Evolutionary conservation across 2,113 vertebrate genomes (phyloP).

Genomic region (Corythornis madagascariensis): DNA sequence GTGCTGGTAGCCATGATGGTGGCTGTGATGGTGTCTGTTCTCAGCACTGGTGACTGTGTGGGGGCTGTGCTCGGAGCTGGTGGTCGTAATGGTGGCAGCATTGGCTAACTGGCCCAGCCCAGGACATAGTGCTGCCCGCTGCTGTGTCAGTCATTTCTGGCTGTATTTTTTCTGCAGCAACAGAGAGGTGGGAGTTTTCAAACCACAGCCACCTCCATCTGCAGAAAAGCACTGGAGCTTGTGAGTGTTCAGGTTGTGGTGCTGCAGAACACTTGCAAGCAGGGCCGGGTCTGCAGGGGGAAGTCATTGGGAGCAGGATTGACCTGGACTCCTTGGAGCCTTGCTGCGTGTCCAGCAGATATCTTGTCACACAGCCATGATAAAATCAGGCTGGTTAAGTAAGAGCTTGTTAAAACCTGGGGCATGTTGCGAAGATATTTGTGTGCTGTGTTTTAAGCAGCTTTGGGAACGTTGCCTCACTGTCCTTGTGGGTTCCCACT

Average conservation of each 20-base stretch:
- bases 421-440: not conserved
- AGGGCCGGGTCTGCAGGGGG: not conserved
- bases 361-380: not conserved
- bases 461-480: fast-evolving
- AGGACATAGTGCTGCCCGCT: not conserved
- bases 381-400: not conserved
- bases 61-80: not conserved
- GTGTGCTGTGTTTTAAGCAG: not conserved
- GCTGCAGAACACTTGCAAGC: not conserved
- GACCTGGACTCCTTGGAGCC: not conserved
- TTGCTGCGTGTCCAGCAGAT: not conserved
- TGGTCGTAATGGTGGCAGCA: too few relatives aligned
- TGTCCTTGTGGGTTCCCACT: not conserved
- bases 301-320: fast-evolving
- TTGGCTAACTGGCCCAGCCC: not conserved
- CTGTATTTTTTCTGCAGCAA: not conserved
- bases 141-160: not conserved
- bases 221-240: not conserved
- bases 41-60: not conserved
- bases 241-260: not conserved
- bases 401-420: not conserved
- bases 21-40: too few relatives aligned
- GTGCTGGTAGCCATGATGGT: too few relatives aligned
- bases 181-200: not conserved
- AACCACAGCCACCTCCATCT: not conserved